Evolutionary conservation across 2,888 invertebrate genomes (phyloP).

Genomic region (Nomada flava): DNA sequence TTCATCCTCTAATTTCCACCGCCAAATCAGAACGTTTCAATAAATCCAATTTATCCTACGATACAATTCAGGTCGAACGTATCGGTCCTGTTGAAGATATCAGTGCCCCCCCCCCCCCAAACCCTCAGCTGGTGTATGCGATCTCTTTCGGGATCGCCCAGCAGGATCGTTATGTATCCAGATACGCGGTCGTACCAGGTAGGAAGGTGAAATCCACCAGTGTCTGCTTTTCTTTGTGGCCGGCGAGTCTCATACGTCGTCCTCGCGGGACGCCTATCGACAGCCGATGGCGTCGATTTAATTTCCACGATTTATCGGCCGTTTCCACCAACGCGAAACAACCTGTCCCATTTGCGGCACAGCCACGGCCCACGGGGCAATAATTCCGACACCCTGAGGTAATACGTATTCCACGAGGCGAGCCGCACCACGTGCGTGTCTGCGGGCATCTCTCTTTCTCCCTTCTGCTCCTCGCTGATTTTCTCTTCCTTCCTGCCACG

Average conservation of each 20-base stretch:
- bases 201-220: conserved; percentile 43
- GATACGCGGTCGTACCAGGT: conserved; percentile 27
- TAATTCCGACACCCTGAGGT: conserved; percentile 71
- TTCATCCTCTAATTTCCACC: neutral
- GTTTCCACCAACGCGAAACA: conserved; percentile 71
- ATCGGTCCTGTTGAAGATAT: neutral
- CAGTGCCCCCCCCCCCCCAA: neutral
- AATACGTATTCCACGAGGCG: conserved; percentile 64
- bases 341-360: conserved; percentile 74
- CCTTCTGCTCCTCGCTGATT: neutral
- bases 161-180: conserved; percentile 41
- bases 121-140: conserved; percentile 24
- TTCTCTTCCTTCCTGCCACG: neutral
- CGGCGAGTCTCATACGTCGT: conserved; percentile 53
- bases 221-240: conserved; percentile 47
- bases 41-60: neutral
- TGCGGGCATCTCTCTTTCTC: conserved; percentile 4
- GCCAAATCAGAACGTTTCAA: conserved; percentile 9
- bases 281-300: conserved; percentile 72
- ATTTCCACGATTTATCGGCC: conserved; percentile 74
- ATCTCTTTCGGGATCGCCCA: conserved; percentile 32
- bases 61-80: neutral
- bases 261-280: conserved; percentile 56
- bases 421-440: conserved; percentile 57
- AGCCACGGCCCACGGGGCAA: conserved; percentile 69